Percentiles rank a stretch among this genome's conserved stretches.
phyloP scores from a whole-genome alignment of 2,797 vertebrate genomes.

The Eulemur albifrons region DNA sequence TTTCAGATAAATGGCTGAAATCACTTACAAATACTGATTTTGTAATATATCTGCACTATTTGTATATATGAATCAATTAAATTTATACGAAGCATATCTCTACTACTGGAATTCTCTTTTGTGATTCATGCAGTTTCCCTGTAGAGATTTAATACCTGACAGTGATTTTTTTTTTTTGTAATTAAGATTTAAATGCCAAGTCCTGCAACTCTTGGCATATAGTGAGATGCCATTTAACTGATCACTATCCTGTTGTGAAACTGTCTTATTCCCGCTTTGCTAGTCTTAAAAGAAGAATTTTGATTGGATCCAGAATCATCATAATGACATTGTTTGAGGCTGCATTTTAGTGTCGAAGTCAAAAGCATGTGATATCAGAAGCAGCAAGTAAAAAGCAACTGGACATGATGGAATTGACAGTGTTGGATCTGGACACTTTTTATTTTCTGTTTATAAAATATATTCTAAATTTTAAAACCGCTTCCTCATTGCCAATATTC shows the following conservation, averaged over 20 bases:
- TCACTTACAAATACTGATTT: slow-evolving; percentile 65
- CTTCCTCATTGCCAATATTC: background rate
- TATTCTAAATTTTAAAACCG: background rate
- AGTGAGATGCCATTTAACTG: background rate
- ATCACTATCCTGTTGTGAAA: background rate
- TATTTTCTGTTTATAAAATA: background rate
- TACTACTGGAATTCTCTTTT: slow-evolving; percentile 75
- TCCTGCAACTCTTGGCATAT: background rate
- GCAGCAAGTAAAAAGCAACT: background rate
- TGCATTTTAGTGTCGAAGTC: background rate
- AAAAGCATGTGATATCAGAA: background rate
- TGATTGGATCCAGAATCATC: background rate
- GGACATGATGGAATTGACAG: background rate
- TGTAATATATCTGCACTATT: slow-evolving; percentile 79
- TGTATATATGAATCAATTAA: slow-evolving; percentile 80
- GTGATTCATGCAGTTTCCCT: slow-evolving; percentile 79
- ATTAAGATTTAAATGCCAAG: slow-evolving; percentile 40
- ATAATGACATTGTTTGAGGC: background rate
- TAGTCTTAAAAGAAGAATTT: background rate
- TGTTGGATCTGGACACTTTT: background rate
- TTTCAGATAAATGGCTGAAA: slow-evolving; percentile 63
- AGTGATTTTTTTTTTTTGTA: slow-evolving; percentile 76
- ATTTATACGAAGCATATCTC: slow-evolving; percentile 75
- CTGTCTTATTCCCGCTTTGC: background rate
- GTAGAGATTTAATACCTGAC: slow-evolving; percentile 80